These are phyloP conservation scores for Malacoraja senta DNA, from an alignment of 2,797 vertebrate species.

Conservation along the genomic window DNA sequence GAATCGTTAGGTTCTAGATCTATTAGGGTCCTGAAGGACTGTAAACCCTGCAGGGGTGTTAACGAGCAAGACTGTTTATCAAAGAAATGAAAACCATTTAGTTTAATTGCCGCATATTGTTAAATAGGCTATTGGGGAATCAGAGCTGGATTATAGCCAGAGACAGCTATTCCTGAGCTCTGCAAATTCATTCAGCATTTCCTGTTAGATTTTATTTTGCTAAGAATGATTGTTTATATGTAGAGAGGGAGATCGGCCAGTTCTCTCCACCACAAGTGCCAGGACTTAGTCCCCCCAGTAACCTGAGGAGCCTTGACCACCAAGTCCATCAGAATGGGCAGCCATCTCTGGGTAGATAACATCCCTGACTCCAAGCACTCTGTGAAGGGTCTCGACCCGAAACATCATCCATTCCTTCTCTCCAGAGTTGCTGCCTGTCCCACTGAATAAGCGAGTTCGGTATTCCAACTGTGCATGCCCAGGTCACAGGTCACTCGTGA, in stretches of 20 bases:
- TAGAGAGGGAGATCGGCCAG: no score
- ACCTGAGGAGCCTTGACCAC: background rate
- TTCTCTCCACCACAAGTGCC: background rate
- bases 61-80: conserved; percentile 31
- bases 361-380: background rate
- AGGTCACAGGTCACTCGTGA: no score
- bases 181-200: background rate
- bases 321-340: no score
- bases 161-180: background rate
- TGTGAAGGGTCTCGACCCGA: no score
- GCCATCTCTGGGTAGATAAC: background rate
- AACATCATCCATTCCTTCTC: no score
- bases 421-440: no score
- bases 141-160: conserved; percentile 24
- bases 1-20: background rate
- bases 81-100: conserved; percentile 35
- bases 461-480: no score
- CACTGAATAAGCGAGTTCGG: no score
- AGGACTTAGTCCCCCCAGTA: no score
- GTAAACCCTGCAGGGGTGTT: conserved; percentile 30
- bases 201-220: background rate
- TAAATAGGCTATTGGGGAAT: conserved; percentile 35
- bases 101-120: conserved; percentile 35
- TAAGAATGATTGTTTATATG: background rate
- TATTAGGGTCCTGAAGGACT: conserved; percentile 9